phyloP scores from a whole-genome alignment of 2,113 vertebrate genomes.

The Pristiophorus japonicus region DNA sequence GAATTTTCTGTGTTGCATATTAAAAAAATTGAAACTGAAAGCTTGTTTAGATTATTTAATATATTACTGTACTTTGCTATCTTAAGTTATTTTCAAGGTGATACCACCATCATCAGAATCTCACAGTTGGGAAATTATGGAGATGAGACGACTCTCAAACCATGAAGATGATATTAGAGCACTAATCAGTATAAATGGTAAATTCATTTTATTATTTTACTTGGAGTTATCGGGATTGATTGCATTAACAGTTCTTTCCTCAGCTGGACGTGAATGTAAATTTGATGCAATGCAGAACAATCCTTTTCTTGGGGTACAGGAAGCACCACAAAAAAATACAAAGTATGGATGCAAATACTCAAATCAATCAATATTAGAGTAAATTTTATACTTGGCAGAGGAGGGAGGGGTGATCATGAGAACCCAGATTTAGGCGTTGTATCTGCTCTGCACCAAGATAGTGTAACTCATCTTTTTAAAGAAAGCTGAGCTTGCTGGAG shows the following conservation, averaged over 20 bases:
- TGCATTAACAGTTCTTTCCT: background rate
- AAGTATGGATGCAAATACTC: background rate
- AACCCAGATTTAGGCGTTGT: too few species aligned
- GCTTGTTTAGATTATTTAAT: background rate
- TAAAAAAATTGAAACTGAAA: background rate
- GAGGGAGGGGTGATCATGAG: background rate
- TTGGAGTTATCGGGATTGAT: background rate
- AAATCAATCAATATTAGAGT: background rate
- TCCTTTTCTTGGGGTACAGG: background rate
- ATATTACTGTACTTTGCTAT: background rate
- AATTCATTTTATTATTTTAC: slow-evolving; percentile 42
- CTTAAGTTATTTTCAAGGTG: slow-evolving; percentile 81
- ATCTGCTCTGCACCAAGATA: too few species aligned
- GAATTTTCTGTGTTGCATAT: background rate
- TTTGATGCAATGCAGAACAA: background rate
- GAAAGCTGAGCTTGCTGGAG: too few species aligned
- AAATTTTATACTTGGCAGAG: background rate
- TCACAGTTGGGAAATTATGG: slow-evolving; percentile 56
- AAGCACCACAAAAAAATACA: background rate
- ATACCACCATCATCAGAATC: slow-evolving; percentile 51
- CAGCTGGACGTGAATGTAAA: background rate
- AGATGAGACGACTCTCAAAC: slow-evolving; percentile 69
- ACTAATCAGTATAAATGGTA: slow-evolving; percentile 73
- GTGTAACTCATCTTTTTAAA: too few species aligned
- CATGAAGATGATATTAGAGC: slow-evolving; percentile 87